Evolutionary conservation across 2,797 vertebrate genomes (phyloP).

Genomic region (Lindbergichthys nudifrons): DNA sequence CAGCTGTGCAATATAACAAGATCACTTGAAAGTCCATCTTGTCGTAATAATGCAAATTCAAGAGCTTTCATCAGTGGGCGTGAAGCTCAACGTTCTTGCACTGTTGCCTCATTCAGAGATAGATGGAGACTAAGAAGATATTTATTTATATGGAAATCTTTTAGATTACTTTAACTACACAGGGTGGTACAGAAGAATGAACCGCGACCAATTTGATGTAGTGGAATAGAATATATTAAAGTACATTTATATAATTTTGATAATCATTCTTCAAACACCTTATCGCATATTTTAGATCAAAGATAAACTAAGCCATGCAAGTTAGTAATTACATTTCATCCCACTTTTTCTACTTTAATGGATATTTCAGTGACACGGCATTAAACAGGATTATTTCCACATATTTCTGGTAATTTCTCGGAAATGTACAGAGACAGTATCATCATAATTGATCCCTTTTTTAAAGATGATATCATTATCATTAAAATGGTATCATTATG

Average conservation of each 20-base stretch:
- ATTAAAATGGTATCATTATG: constrained; percentile 15
- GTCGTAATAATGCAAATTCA: too few relatives aligned
- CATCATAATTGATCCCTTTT: background rate
- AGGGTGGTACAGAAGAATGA: background rate
- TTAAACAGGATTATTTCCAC: background rate
- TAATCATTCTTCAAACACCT: background rate
- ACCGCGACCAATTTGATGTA: background rate
- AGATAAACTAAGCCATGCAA: background rate
- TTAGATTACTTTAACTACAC: background rate
- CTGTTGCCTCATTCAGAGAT: too few relatives aligned
- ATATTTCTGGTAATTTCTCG: background rate
- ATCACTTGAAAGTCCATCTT: too few relatives aligned
- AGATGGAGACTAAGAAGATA: too few relatives aligned
- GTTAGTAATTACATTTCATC: background rate
- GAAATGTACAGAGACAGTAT: constrained; percentile 1
- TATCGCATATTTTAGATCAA: background rate
- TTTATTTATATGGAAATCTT: too few relatives aligned
- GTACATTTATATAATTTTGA: background rate
- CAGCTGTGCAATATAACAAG: too few relatives aligned
- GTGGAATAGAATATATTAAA: background rate
- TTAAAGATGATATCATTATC: constrained; percentile 1
- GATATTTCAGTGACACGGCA: background rate
- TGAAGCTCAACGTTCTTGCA: too few relatives aligned
- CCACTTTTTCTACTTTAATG: background rate
- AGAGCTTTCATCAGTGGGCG: too few relatives aligned